Conservation (phyloP, 1,140 invertebrate genomes). For the Nasonia giraulti region DNA sequence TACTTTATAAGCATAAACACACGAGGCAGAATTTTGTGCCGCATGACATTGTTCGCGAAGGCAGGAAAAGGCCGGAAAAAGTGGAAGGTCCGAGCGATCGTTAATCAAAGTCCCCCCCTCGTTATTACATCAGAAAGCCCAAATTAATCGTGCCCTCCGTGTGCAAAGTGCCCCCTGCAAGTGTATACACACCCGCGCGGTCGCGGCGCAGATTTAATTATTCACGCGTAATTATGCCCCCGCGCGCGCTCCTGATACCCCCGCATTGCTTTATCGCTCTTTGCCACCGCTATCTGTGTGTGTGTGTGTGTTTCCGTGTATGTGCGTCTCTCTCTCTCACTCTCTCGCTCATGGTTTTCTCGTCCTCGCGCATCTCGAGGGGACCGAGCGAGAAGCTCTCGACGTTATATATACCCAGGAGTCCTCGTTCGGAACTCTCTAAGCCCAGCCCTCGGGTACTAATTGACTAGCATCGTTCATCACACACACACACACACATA, state of each 20-base stretch:
- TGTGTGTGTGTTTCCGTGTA: neutral
- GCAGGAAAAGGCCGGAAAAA: neutral
- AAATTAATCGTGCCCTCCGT: slow-evolving; percentile 16
- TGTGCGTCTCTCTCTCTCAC: slow-evolving; percentile 2
- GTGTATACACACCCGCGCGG: slow-evolving; percentile 16
- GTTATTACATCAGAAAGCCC: slow-evolving; percentile 20
- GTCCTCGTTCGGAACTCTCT: slow-evolving; percentile 14
- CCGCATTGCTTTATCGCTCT: slow-evolving; percentile 32
- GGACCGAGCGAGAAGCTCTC: slow-evolving; percentile 45
- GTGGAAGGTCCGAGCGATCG: neutral
- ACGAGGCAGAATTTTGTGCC: neutral
- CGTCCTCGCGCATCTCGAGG: slow-evolving; percentile 49
- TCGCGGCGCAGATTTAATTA: slow-evolving; percentile 59
- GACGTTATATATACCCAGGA: slow-evolving; percentile 48
- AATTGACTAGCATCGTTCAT: slow-evolving; percentile 75
- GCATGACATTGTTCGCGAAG: neutral
- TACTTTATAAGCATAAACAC: neutral
- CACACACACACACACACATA: slow-evolving; percentile 63
- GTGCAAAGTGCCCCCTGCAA: slow-evolving; percentile 25
- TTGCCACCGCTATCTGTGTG: neutral
- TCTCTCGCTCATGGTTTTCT: slow-evolving; percentile 30
- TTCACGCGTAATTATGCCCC: slow-evolving; percentile 58
- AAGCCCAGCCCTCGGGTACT: slow-evolving; percentile 58
- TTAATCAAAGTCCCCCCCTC: slow-evolving; percentile 4
- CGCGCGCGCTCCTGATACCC: slow-evolving; percentile 31